Conservation (phyloP, 1,140 invertebrate species). For the Schmidtea mediterranea region DNA sequence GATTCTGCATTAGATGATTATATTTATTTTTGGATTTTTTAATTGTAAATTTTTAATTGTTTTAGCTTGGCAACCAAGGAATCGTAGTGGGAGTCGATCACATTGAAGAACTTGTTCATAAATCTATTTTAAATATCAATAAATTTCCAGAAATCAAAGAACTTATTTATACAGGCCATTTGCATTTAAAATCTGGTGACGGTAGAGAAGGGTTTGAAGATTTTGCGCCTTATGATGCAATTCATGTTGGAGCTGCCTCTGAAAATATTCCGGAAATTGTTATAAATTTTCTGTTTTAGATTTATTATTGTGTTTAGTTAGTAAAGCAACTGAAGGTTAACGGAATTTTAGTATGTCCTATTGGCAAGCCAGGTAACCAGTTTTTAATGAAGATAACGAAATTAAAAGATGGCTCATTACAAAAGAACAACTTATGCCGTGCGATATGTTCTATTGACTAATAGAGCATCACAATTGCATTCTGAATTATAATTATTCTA, state of each 20-base stretch:
- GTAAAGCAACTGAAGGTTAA: constrained; percentile 42
- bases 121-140: not conserved
- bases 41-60: too few species aligned
- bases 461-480: constrained; percentile 40
- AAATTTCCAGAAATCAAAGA: too few species aligned
- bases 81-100: not conserved
- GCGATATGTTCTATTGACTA: constrained; percentile 80
- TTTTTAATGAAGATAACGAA: constrained; percentile 43
- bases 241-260: constrained; percentile 73
- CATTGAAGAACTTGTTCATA: not conserved
- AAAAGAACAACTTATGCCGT: constrained; percentile 63
- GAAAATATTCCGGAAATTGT: constrained; percentile 42
- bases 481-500: too few species aligned
- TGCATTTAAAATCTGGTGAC: constrained; percentile 37
- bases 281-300: constrained; percentile 16
- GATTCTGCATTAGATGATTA: too few species aligned
- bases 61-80: constrained; percentile 21
- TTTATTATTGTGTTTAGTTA: too few species aligned
- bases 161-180: too few species aligned
- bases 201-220: constrained; percentile 44
- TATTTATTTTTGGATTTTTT: too few species aligned
- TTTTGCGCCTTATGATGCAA: constrained; percentile 57
- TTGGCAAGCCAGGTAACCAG: constrained; percentile 40
- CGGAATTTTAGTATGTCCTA: constrained; percentile 63
- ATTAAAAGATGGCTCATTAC: constrained; percentile 44